A percentile compares a stretch with the other conserved stretches of the same genome.
These are phyloP conservation scores for Lysiphlebus fabarum DNA, from an alignment of 1,140 invertebrate species.

Conservation along the genomic window DNA sequence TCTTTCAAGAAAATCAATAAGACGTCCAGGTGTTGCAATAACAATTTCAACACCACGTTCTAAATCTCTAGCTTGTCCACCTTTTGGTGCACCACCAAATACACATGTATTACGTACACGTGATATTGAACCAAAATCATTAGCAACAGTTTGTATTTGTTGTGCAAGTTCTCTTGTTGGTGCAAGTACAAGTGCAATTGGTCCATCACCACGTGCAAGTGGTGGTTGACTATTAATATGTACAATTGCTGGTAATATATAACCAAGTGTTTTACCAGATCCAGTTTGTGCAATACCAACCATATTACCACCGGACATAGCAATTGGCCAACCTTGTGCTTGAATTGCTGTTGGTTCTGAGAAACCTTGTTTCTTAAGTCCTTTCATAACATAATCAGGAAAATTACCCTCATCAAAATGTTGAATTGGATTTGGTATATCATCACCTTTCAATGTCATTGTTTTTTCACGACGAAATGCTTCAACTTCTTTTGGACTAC, in stretches of 20 bases:
- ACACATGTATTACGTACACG: conserved; percentile 89
- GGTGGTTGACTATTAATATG: conserved; percentile 89
- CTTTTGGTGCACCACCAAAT: conserved; percentile 94
- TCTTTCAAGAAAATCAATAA: conserved; percentile 93
- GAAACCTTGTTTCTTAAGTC: conserved; percentile 66
- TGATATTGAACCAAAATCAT: conserved; percentile 81
- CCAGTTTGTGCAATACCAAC: conserved; percentile 93
- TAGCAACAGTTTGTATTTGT: conserved; percentile 91
- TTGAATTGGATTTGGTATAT: conserved; percentile 73
- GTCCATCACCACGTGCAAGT: conserved; percentile 81
- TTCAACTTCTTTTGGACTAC: conserved; percentile 74
- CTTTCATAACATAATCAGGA: conserved; percentile 69
- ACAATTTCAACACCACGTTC: conserved; percentile 86
- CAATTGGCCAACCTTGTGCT: conserved; percentile 88
- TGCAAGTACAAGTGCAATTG: conserved; percentile 86
- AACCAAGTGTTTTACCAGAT: conserved; percentile 83
- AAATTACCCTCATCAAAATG: conserved; percentile 78
- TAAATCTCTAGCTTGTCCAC: conserved; percentile 79
- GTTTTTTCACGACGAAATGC: conserved; percentile 71
- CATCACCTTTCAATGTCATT: conserved; percentile 77
- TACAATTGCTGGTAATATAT: conserved; percentile 80
- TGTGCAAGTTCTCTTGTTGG: conserved; percentile 94
- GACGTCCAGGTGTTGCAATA: conserved; percentile 91
- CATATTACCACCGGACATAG: conserved; percentile 83
- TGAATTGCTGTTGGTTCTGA: conserved; percentile 83